Evolutionary conservation across 2,797 vertebrate genomes (phyloP), one percentile per base, ranked within the genome.

Genomic region (Xenopus petersii): DNA sequence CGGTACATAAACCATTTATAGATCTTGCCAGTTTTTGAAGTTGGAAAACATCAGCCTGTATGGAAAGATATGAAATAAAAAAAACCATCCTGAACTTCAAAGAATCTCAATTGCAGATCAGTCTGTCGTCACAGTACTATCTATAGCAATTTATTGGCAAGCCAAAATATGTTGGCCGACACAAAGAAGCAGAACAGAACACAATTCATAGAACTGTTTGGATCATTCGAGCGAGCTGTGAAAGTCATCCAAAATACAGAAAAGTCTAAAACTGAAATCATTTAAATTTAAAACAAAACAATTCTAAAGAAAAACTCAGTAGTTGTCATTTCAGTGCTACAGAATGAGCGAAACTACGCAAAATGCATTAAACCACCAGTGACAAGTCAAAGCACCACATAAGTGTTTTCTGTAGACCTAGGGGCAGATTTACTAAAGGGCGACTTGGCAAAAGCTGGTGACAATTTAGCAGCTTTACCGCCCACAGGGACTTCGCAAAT

Each of bases 51-150:
- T 17, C 16, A 56, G 15, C 16, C 15, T 56, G 55, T 56, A 16
- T 15, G 55, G n/a, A 16, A 2, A 30, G 16, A 16, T 42, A n/a
- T 5, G 55, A 16, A 56, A 56, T 56, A 56, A 56, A 56, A 56
- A 16, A 17, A 56, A 0, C 26, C 5, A 42, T 42, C 36, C 36
- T 42, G 5, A 13, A 56, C 16, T 17, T 56, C 55, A 56, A 56
- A 56, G 15, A 56, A 17, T 16, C 55, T 56, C 55, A 56, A 17
- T 56, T n/a, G 8, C 55, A 56, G 55, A 56, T 56, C 55, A 56
- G 55, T 56, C 55, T 56, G 55, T 56, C 55, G 55, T 56, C 55
- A 56, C 13, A 17, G 55, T 56, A 56, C 55, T 60, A 26, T 60
- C 58, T 60, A 60, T 26, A 60, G 58, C 17, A 60, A 60, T 60